phyloP scores from a whole-genome alignment of 2,888 invertebrate species.

The Ptilodon capucinus region DNA sequence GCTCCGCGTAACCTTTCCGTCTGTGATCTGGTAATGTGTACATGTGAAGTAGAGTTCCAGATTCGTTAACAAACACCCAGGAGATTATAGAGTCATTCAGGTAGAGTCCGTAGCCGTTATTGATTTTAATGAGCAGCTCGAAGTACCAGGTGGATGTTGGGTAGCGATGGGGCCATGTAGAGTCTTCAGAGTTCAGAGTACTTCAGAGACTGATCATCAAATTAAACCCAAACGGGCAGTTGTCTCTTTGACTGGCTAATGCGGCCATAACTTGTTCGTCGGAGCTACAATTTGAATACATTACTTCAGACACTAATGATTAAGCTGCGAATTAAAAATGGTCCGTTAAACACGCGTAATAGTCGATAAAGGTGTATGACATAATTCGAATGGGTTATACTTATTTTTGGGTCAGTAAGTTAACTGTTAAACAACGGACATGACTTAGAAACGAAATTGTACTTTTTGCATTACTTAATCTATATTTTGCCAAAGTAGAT shows the following conservation, averaged over 20 bases:
- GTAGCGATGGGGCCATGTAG: constrained; percentile 53
- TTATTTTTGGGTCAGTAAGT: background rate
- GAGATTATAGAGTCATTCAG: constrained; percentile 36
- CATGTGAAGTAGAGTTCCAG: constrained; percentile 52
- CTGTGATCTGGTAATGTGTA: too few species aligned
- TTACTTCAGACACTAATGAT: background rate
- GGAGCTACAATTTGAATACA: constrained; percentile 15
- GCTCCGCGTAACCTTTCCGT: constrained; percentile 52
- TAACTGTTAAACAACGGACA: too few species aligned
- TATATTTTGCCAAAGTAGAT: too few species aligned
- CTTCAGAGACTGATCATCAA: constrained; percentile 1
- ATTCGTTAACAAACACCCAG: constrained; percentile 55
- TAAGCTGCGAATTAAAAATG: background rate
- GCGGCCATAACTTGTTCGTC: constrained; percentile 1
- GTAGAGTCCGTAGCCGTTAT: constrained; percentile 52
- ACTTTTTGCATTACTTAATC: too few species aligned
- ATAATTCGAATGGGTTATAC: background rate
- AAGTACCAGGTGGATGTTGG: constrained; percentile 45
- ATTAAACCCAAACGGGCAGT: background rate
- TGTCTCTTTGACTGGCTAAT: constrained; percentile 4
- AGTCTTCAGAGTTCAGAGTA: constrained; percentile 21
- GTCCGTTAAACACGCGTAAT: background rate
- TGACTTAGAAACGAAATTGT: too few species aligned
- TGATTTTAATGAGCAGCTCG: constrained; percentile 44
- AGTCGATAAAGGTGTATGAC: background rate